Base-by-base conservation (phyloP, 2,888 invertebrate species). In the Homarus gammarus region DNA sequence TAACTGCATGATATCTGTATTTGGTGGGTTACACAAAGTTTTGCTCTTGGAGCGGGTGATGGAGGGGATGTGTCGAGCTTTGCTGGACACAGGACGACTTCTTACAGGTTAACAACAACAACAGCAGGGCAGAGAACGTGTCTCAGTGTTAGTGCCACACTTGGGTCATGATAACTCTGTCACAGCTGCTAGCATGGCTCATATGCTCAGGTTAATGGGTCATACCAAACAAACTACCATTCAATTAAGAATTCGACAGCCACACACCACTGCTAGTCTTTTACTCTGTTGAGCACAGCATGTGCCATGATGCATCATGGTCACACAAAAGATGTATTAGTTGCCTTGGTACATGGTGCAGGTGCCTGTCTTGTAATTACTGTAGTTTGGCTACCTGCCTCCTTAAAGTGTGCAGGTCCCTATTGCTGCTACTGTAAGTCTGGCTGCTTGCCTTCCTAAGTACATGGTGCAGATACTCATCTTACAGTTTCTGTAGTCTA, bases 21-120 rank as follows among this genome's bases (percentile, higher is more conserved):
- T 86, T 86, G 86, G 86, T 86, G 86, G 86, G 86, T 79, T 86
- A 86, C 86, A 86, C 86, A 86, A 86, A 86, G 64, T 86, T 78
- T 70, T 86, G 86, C 86, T 86, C 79, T 86, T 86, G 75, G 86
- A 86, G 86, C 86, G 56, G 85, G 70, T 78, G 75, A 72, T 86
- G 86, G 86, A 79, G 86, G 86, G 84, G 79, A 22, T 44, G 86
- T 86, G 86, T 72, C 79, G 36, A 79, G 79, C 86, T 86, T 86
- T 70, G 79, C 79, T 56, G 68, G 79, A 86, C 86, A 86, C 79
- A 86, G 79, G 86, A 79, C 78, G 51, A 79, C 78, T 86, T 78
- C 79, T 79, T 79, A 86, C 70, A 72, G 79, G 70, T 86, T 79
- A 86, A 86, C 86, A 86, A 86, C 86, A 86, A 79, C 86, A 72